Conservation (phyloP, 2,797 vertebrate genomes). For the Enteromius trimaculatus region DNA sequence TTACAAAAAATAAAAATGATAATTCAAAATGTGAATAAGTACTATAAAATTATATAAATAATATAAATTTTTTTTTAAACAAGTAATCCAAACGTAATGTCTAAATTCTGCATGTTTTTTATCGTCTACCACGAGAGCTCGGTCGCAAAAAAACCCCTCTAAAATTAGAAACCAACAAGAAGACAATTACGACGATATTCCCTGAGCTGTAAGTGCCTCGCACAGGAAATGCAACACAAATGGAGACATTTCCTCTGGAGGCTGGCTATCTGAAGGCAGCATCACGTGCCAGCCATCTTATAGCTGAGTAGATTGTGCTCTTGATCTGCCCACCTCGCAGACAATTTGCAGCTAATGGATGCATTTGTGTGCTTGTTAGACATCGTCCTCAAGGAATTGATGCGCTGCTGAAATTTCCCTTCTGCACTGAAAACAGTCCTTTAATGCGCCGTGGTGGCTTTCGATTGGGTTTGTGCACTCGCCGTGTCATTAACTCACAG, state of each 20-base stretch:
- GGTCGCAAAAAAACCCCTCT: not conserved
- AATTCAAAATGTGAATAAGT: not conserved
- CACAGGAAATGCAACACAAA: constrained; percentile 46
- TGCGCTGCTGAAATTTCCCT: constrained; percentile 32
- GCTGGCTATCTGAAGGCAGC: not conserved
- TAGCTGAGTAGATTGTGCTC: constrained; percentile 28
- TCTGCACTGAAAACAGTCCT: constrained; percentile 11
- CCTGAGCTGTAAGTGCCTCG: constrained; percentile 30
- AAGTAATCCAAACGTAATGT: not conserved
- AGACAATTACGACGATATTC: constrained; percentile 41
- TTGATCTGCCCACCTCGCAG: constrained; percentile 18
- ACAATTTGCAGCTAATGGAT: constrained; percentile 46
- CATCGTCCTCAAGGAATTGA: constrained; percentile 38
- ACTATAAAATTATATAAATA: not conserved
- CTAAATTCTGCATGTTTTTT: not conserved
- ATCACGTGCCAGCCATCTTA: constrained; percentile 43
- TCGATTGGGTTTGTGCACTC: constrained; percentile 6
- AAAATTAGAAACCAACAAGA: constrained; percentile 41
- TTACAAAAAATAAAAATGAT: not conserved
- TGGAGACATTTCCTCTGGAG: constrained; percentile 47
- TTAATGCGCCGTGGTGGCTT: constrained; percentile 16
- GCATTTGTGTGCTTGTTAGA: constrained; percentile 46
- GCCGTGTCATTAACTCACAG: not conserved
- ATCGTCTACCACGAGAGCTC: not conserved
- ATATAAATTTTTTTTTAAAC: not conserved